These are phyloP conservation scores for Tetragnatha montana DNA, from an alignment of 2,888 invertebrate genomes.

Conservation along the genomic window DNA sequence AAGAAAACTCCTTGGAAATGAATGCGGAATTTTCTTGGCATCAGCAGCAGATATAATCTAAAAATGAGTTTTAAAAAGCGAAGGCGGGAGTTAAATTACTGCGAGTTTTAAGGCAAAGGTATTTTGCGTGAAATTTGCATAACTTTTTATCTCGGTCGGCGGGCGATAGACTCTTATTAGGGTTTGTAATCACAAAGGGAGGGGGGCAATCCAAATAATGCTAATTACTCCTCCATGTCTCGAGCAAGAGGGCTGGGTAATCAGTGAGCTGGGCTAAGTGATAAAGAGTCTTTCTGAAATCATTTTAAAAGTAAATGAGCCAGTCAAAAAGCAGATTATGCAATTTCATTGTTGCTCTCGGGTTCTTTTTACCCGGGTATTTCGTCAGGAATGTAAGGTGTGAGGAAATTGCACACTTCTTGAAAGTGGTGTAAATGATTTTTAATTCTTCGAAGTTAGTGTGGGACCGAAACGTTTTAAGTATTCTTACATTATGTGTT, in stretches of 20 bases:
- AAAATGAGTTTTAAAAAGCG: conserved; percentile 16
- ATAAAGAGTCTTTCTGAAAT: conserved; percentile 29
- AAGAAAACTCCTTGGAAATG: neutral
- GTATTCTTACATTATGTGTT: no score
- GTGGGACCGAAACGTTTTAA: no score
- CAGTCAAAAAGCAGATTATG: conserved; percentile 24
- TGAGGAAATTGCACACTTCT: neutral
- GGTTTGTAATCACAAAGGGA: conserved; percentile 46
- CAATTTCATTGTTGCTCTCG: neutral
- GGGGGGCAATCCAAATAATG: conserved; percentile 42
- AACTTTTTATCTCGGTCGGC: conserved; percentile 28
- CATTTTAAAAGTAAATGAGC: conserved; percentile 39
- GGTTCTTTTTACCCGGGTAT: neutral
- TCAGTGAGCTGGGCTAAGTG: conserved; percentile 25
- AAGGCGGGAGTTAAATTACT: neutral
- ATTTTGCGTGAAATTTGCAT: conserved; percentile 15
- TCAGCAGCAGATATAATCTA: conserved; percentile 35
- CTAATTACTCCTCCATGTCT: conserved; percentile 45
- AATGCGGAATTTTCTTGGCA: conserved; percentile 29
- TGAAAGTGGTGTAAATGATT: no score
- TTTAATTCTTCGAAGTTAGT: no score
- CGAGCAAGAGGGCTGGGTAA: conserved; percentile 30
- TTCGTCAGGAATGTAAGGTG: neutral
- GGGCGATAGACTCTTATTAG: neutral
- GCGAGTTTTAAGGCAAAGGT: conserved; percentile 11